Evolutionary conservation across 2,113 vertebrate species (phyloP), one percentile per base, ranked within the genome.

Genomic region (Clinocottus analis): DNA sequence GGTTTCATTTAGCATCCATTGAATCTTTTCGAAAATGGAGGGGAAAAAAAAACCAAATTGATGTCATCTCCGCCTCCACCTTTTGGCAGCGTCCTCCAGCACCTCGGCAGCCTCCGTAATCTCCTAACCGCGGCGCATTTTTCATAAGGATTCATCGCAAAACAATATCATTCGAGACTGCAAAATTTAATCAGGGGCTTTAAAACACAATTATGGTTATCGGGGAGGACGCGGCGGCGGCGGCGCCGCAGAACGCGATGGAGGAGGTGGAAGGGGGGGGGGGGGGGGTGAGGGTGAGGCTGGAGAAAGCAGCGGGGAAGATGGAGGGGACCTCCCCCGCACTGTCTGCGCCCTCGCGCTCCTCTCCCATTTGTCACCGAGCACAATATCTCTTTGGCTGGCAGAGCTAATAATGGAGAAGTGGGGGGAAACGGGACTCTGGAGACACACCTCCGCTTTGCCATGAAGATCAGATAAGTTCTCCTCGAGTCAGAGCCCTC

Each of bases 151-250:
- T 93, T 92, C 93, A 90, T 90, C 65, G 80, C 84, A 80, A 92
- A 93, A 92, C 90, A 94, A 94, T 93, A 93, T 90, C 86, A 93
- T 91, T 89, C 70, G 85, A 93, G 93, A 93, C 85, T 84, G 87
- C 17, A 12, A 89, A 94, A 94, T 94, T 92, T 93, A 93, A 94
- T 94, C 92, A 87, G 90, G 80, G 91, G 83, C 88, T 91, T 93
- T 91, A 90, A 93, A 94, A 94, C 86, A 85, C 89, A 91, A 93
- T 94, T 93, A 93, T 83, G 79, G 89, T 92, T 92, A 94, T 93
- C 88, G 51, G 77, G 51, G 80, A 89, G 83, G 90, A 92, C 84
- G 31, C 21, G 25, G 87, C 64, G 6, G 87, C 64, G 6, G 83
- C 75, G 13, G 72, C 55, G 39, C 64, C 43, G 13, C 0, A 12